Evolutionary conservation across 2,113 vertebrate species (phyloP).

Genomic region (Odontophorus gujanensis): DNA sequence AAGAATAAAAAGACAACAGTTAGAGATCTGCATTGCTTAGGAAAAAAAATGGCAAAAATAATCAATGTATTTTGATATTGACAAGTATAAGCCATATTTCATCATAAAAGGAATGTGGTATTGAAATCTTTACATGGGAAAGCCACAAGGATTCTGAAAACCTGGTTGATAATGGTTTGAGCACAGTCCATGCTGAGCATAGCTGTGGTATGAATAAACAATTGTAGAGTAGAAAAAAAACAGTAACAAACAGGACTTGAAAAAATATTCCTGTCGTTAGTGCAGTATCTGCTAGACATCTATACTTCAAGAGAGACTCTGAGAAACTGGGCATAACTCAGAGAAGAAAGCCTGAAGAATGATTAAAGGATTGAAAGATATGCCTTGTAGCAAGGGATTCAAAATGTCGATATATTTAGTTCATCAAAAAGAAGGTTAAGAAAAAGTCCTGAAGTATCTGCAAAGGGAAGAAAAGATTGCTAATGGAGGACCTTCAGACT

Average conservation of each 20-base stretch:
- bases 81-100: not conserved
- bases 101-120: not conserved
- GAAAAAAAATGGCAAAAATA: not conserved
- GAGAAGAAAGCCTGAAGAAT: constrained; percentile 20
- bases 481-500: not conserved
- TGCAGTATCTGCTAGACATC: not conserved
- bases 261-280: not conserved
- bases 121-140: not conserved
- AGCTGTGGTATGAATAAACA: not conserved
- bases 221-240: not conserved
- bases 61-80: not conserved
- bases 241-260: not conserved
- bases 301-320: not conserved
- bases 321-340: not conserved
- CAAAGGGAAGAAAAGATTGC: not conserved
- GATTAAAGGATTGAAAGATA: constrained; percentile 27
- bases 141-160: not conserved
- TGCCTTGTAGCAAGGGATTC: not conserved
- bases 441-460: not conserved
- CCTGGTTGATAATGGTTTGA: not conserved
- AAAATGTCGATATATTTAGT: constrained; percentile 28
- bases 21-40: not conserved
- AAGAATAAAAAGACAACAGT: not conserved
- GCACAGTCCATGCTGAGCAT: not conserved
- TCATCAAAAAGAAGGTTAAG: constrained; percentile 26